Conservation (phyloP, 2,797 vertebrate genomes). For the Centroberyx gerrardi region DNA sequence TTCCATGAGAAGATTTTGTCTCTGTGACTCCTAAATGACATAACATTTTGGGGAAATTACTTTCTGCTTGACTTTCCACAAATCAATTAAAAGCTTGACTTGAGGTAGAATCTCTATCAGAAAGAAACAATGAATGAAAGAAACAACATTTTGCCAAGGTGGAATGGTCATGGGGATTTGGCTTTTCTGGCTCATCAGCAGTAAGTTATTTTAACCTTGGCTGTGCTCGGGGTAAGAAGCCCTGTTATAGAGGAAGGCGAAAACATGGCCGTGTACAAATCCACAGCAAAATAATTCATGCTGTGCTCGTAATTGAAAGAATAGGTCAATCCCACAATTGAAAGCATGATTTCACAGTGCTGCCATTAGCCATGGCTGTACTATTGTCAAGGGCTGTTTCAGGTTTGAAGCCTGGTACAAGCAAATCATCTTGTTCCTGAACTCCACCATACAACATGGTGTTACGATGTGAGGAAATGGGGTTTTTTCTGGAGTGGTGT, state of each 20-base stretch:
- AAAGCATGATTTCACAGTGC: background rate
- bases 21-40: background rate
- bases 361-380: background rate
- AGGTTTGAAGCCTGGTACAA: background rate
- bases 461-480: background rate
- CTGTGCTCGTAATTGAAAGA: background rate
- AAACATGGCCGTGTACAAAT: background rate
- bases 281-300: background rate
- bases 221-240: background rate
- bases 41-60: background rate
- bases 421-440: background rate
- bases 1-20: background rate
- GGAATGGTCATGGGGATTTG: slow-evolving; percentile 12
- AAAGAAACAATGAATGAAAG: slow-evolving; percentile 3
- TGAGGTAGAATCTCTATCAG: slow-evolving; percentile 9
- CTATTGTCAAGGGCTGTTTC: background rate
- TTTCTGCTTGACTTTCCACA: background rate
- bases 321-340: background rate
- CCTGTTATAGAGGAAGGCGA: background rate
- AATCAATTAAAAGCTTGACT: slow-evolving; percentile 11
- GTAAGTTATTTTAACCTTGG: slow-evolving; percentile 16
- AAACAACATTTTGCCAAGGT: background rate
- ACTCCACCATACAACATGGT: background rate
- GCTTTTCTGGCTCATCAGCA: slow-evolving; percentile 27
- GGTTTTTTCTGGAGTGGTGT: background rate